These are phyloP conservation scores for Papilio aristodemus DNA, from an alignment of 1,140 invertebrate genomes.

Conservation along the genomic window DNA sequence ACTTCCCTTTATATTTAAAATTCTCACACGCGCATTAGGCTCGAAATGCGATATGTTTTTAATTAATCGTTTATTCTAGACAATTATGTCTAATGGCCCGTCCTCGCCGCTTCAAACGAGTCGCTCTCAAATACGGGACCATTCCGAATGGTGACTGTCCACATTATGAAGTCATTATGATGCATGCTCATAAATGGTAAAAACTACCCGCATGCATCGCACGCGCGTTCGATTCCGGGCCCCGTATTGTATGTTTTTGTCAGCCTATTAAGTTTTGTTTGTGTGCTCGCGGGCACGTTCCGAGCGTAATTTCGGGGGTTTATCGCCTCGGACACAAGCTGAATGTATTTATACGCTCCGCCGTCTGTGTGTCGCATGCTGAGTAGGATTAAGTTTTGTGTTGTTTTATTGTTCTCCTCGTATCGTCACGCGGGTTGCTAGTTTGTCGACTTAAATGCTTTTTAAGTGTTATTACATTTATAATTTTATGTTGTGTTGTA, in stretches of 20 bases:
- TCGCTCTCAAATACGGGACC: slow-evolving; percentile 50
- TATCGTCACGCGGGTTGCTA: not conserved
- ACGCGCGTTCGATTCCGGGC: slow-evolving; percentile 40
- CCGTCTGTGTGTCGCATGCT: slow-evolving; percentile 34
- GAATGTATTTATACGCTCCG: slow-evolving; percentile 36
- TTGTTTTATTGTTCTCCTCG: slow-evolving; percentile 7
- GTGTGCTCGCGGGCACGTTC: slow-evolving; percentile 37
- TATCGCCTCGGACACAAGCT: slow-evolving; percentile 35
- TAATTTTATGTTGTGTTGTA: slow-evolving; percentile 10
- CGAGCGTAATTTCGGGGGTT: slow-evolving; percentile 36
- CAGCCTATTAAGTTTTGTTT: slow-evolving; percentile 39
- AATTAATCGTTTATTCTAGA: slow-evolving; percentile 24
- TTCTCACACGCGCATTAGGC: not conserved
- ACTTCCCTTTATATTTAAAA: not conserved
- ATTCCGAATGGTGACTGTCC: slow-evolving; percentile 44
- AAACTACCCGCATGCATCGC: slow-evolving; percentile 55
- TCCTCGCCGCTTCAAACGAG: slow-evolving; percentile 24
- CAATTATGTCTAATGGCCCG: slow-evolving; percentile 8
- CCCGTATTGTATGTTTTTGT: slow-evolving; percentile 37
- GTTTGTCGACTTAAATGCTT: not conserved
- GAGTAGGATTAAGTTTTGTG: slow-evolving; percentile 40
- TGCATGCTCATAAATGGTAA: slow-evolving; percentile 40
- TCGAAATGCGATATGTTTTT: slow-evolving; percentile 19
- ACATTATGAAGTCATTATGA: slow-evolving; percentile 59
- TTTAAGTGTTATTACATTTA: slow-evolving; percentile 10